Percentiles rank a stretch among this genome's conserved stretches.
phyloP scores from a whole-genome alignment of 1,140 invertebrate species.

The Atta texana region DNA sequence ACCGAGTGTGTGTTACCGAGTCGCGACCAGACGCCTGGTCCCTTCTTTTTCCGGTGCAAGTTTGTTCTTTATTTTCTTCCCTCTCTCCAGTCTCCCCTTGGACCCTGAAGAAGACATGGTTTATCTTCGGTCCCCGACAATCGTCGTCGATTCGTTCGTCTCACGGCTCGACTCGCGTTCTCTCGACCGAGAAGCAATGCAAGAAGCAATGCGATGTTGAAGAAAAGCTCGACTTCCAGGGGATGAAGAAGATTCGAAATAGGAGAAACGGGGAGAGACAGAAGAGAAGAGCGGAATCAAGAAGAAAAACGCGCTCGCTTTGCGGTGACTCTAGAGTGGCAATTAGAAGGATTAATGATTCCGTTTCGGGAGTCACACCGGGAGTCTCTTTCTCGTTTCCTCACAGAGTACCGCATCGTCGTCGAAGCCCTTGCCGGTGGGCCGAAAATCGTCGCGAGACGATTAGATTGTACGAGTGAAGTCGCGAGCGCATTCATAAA shows the following conservation, averaged over 20 bases:
- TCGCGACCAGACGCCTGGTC: constrained; percentile 20
- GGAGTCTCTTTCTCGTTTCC: constrained; percentile 32
- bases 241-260: neutral
- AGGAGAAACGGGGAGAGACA: neutral
- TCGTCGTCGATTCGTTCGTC: constrained; percentile 55
- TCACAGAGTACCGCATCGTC: constrained; percentile 22
- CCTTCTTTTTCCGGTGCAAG: constrained; percentile 47
- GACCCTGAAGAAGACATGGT: constrained; percentile 42
- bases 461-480: constrained; percentile 63
- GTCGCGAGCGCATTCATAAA: constrained; percentile 74
- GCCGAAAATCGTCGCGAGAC: constrained; percentile 62
- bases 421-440: constrained; percentile 6
- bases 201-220: constrained; percentile 34
- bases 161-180: constrained; percentile 38
- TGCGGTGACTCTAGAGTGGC: constrained; percentile 75
- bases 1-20: constrained; percentile 78
- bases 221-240: constrained; percentile 45
- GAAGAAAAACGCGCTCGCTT: constrained; percentile 69
- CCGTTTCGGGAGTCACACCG: constrained; percentile 42
- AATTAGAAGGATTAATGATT: constrained; percentile 82
- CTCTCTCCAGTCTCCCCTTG: neutral
- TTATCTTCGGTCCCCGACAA: constrained; percentile 54
- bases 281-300: constrained; percentile 39
- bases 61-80: neutral
- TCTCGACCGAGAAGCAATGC: constrained; percentile 34